These are phyloP conservation scores for Mallotus villosus DNA, from an alignment of 2,797 vertebrate species.

Conservation along the genomic window DNA sequence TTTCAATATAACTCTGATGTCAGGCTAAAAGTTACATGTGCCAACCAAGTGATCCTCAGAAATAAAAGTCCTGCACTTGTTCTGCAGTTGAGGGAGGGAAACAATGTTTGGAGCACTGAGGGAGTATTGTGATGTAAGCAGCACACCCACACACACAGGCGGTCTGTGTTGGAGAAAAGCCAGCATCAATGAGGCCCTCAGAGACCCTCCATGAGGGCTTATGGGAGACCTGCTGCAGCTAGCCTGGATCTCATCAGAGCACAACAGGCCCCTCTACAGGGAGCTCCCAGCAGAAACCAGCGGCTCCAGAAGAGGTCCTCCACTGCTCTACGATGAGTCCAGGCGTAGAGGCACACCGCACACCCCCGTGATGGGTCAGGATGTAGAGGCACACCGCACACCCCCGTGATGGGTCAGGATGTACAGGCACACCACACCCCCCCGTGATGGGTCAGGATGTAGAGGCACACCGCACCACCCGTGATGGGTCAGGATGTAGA, in stretches of 20 bases:
- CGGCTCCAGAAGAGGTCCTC: neutral
- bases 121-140: slow-evolving; percentile 56
- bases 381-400: no score
- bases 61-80: neutral
- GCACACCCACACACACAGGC: slow-evolving; percentile 16
- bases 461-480: no score
- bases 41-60: no score
- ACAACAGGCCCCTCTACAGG: slow-evolving; percentile 41
- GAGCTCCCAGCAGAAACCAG: slow-evolving; percentile 33
- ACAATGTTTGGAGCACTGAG: slow-evolving; percentile 53
- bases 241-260: slow-evolving; percentile 37
- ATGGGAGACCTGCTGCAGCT: slow-evolving; percentile 32
- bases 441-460: neutral
- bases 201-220: slow-evolving; percentile 56
- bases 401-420: no score
- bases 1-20: neutral
- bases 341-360: neutral
- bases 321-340: neutral
- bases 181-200: slow-evolving; percentile 45
- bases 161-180: slow-evolving; percentile 33
- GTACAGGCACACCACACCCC: no score
- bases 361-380: neutral
- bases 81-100: slow-evolving; percentile 26
- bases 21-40: neutral
- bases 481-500: neutral